Percentiles rank a stretch among this genome's conserved stretches.
phyloP scores from a whole-genome alignment of 2,888 invertebrate genomes.

The Dryocosmus kuriphilus region DNA sequence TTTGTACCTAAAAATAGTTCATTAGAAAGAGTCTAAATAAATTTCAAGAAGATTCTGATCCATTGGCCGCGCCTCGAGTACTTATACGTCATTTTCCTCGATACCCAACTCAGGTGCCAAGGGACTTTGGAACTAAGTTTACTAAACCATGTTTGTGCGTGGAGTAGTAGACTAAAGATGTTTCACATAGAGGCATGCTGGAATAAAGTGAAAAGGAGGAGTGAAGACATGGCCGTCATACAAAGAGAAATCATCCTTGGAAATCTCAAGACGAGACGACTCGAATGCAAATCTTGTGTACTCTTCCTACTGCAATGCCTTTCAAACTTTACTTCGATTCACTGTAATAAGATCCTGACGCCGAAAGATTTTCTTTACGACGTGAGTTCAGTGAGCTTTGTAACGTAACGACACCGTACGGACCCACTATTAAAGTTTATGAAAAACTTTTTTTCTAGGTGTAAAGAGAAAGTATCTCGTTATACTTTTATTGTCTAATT shows the following conservation, averaged over 20 bases:
- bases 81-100: not conserved
- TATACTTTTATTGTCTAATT: too few species aligned
- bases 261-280: not conserved
- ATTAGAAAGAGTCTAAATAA: not conserved
- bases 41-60: not conserved
- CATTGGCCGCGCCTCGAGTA: not conserved
- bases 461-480: too few species aligned
- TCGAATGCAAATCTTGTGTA: constrained; percentile 16
- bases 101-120: not conserved
- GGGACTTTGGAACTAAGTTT: not conserved
- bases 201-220: not conserved
- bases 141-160: not conserved
- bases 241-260: not conserved
- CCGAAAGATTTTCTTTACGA: not conserved
- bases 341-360: not conserved
- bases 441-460: too few species aligned
- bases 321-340: not conserved
- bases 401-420: not conserved
- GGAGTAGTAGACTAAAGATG: not conserved
- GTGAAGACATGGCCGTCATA: not conserved
- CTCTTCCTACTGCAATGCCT: not conserved
- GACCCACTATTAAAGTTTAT: not conserved
- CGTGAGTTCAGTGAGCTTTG: not conserved
- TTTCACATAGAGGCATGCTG: not conserved
- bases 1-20: not conserved